A percentile compares a stretch with the other conserved stretches of the same genome.
Conservation (phyloP, 2,113 vertebrate species). For the Psittacula cyanocephala region DNA sequence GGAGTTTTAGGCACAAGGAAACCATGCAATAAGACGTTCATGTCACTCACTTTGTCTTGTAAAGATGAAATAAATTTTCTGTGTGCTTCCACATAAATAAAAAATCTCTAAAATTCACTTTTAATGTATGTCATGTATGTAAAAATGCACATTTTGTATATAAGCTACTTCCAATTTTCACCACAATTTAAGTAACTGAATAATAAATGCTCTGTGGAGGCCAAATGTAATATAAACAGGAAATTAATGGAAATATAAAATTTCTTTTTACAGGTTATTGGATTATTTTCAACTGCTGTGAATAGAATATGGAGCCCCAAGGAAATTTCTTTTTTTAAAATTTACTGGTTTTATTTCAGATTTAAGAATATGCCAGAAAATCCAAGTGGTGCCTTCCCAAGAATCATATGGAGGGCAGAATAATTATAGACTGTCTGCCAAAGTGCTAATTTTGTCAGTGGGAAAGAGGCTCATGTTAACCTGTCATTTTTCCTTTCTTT, state of each 20-base stretch:
- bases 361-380: not conserved
- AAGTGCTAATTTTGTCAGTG: not conserved
- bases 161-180: not conserved
- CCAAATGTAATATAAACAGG: not conserved
- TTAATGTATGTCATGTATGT: not conserved
- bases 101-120: not conserved
- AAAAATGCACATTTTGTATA: not conserved
- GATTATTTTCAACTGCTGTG: not conserved
- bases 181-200: not conserved
- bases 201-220: not conserved
- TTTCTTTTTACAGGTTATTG: not conserved
- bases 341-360: not conserved
- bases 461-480: not conserved
- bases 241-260: not conserved
- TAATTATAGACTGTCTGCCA: not conserved
- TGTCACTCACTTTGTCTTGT: not conserved
- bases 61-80: not conserved
- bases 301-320: not conserved
- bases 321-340: not conserved
- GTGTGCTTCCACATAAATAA: not conserved
- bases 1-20: not conserved
- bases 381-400: not conserved
- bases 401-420: not conserved
- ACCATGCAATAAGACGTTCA: not conserved
- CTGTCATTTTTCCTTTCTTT: not conserved